Evolutionary conservation across 2,888 invertebrate species (phyloP).

Genomic region (Tetropium fuscum): DNA sequence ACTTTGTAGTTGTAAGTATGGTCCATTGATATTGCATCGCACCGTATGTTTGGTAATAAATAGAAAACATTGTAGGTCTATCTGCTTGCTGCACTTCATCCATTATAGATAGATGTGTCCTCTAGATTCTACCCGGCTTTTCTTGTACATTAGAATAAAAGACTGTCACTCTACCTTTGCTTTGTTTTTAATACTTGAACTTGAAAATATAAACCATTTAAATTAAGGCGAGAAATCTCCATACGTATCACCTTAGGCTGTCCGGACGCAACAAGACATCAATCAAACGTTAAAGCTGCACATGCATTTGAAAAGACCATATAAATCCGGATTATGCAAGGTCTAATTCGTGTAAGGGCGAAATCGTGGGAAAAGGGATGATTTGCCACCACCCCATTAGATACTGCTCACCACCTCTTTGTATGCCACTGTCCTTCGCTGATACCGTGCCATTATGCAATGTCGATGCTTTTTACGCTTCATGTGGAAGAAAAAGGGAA

Average conservation of each 20-base stretch:
- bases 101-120: no score
- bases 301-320: constrained; percentile 41
- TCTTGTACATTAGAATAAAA: no score
- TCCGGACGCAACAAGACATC: constrained; percentile 23
- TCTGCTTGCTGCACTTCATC: no score
- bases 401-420: constrained; percentile 51
- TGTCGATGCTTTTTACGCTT: constrained; percentile 38
- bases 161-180: no score
- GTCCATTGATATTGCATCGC: no score
- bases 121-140: no score
- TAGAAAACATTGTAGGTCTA: no score
- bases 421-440: constrained; percentile 37
- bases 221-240: no score
- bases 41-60: no score
- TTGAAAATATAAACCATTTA: no score
- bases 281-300: constrained; percentile 34
- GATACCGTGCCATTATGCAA: constrained; percentile 38
- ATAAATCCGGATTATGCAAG: constrained; percentile 45
- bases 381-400: constrained; percentile 47
- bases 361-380: constrained; percentile 56
- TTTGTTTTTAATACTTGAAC: no score
- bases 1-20: no score
- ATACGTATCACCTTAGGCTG: not conserved
- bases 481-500: constrained; percentile 40
- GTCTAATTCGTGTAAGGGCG: constrained; percentile 45